Evolutionary conservation across 2,888 invertebrate genomes (phyloP).

Genomic region (Apamea monoglypha): DNA sequence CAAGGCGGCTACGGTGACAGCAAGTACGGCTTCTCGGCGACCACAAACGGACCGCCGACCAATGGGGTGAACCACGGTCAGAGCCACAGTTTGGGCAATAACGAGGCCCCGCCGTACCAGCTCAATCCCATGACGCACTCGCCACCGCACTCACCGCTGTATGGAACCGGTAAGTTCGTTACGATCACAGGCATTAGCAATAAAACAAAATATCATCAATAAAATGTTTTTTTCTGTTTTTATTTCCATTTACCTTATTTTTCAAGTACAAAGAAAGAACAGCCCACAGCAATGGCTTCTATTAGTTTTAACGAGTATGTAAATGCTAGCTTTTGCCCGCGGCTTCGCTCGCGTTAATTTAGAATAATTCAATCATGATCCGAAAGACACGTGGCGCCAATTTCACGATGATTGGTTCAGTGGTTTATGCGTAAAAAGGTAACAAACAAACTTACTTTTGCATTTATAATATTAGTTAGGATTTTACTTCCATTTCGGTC

Average conservation of each 20-base stretch:
- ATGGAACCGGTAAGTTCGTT: slow-evolving; percentile 86
- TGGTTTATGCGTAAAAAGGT: too few species aligned
- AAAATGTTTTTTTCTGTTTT: not conserved
- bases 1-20: slow-evolving; percentile 90
- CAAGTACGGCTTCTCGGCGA: slow-evolving; percentile 91
- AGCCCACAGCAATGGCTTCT: not conserved
- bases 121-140: slow-evolving; percentile 84
- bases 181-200: slow-evolving; percentile 2
- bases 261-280: not conserved
- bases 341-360: too few species aligned
- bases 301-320: not conserved
- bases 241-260: not conserved
- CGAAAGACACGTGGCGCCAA: too few species aligned
- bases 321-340: not conserved
- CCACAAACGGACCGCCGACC: slow-evolving; percentile 78
- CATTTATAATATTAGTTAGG: not conserved
- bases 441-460: too few species aligned
- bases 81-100: slow-evolving; percentile 75
- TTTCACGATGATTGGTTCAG: too few species aligned
- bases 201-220: too few species aligned
- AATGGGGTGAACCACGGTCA: slow-evolving; percentile 78
- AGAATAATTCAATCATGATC: too few species aligned
- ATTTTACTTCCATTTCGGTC: not conserved
- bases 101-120: slow-evolving; percentile 85
- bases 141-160: slow-evolving; percentile 89